Percentiles rank a stretch among this genome's conserved stretches.
Evolutionary conservation across 2,797 vertebrate species (phyloP).

Genomic region (Takifugu rubripes): DNA sequence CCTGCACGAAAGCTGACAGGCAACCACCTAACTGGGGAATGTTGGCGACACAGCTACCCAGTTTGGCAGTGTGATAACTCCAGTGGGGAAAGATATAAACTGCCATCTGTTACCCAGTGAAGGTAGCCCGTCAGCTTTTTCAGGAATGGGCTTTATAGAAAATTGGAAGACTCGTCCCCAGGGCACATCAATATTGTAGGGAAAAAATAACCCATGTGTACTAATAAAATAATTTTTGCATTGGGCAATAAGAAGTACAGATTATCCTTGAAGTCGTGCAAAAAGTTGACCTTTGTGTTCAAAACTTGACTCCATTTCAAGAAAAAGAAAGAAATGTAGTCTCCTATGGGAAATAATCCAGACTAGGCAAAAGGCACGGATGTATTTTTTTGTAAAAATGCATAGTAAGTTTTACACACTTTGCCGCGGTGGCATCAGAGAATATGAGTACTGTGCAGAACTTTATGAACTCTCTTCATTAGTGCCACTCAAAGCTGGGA

Average conservation of each 20-base stretch:
- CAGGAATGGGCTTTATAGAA: not conserved
- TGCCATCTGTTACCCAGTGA: conserved; percentile 13
- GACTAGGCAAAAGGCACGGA: conserved; percentile 9
- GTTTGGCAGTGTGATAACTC: not conserved
- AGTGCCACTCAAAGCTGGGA: conserved; percentile 35
- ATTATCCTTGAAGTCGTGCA: too few species aligned
- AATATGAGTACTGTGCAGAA: conserved; percentile 24
- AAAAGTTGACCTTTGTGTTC: too few species aligned
- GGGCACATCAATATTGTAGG: not conserved
- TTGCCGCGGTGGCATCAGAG: too few species aligned
- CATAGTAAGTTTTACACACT: too few species aligned
- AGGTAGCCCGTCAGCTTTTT: not conserved
- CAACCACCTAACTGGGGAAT: not conserved
- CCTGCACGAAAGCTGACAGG: not conserved
- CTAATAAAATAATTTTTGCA: not conserved
- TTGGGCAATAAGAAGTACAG: too few species aligned
- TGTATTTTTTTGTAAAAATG: conserved; percentile 2
- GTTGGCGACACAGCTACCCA: conserved; percentile 2
- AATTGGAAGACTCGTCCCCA: not conserved
- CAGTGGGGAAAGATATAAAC: conserved; percentile 7
- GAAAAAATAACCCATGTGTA: not conserved
- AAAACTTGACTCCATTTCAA: too few species aligned
- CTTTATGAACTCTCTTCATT: conserved; percentile 52
- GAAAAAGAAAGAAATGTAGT: conserved; percentile 5
- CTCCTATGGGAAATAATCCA: conserved; percentile 29